These are phyloP conservation scores for Liolophura sinensis DNA, from an alignment of 1,140 invertebrate genomes.

Conservation along the genomic window DNA sequence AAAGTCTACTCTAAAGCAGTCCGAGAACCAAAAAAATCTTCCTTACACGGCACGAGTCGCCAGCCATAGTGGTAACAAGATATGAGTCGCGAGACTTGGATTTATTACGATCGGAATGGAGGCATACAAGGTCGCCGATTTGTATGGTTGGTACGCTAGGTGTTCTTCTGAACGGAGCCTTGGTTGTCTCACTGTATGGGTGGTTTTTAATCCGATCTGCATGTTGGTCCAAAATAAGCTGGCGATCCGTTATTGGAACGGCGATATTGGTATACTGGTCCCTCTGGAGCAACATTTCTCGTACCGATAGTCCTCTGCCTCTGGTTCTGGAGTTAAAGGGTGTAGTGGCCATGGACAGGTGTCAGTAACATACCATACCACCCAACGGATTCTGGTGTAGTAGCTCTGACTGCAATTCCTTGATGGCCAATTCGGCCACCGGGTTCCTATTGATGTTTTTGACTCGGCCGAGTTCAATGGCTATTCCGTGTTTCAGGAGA, in stretches of 20 bases:
- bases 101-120: slow-evolving; percentile 22
- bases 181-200: no score
- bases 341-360: slow-evolving; percentile 8
- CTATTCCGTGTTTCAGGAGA: slow-evolving; percentile 13
- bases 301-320: slow-evolving; percentile 10
- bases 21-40: no score
- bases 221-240: no score
- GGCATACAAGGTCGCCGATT: slow-evolving; percentile 28
- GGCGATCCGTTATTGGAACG: no score
- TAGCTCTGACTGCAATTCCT: slow-evolving; percentile 14
- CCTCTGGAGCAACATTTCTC: no score
- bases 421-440: slow-evolving; percentile 22
- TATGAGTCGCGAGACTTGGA: slow-evolving; percentile 16
- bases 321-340: slow-evolving; percentile 14
- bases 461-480: slow-evolving; percentile 18
- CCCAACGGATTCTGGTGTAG: slow-evolving; percentile 1
- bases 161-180: slow-evolving; percentile 17
- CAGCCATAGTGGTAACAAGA: slow-evolving; percentile 15
- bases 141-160: slow-evolving; percentile 1
- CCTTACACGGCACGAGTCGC: no score
- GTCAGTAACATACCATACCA: slow-evolving; percentile 4
- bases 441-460: slow-evolving; percentile 31
- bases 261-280: no score
- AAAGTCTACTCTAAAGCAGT: no score
- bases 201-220: no score